These are phyloP conservation scores for Podilymbus podiceps DNA, from an alignment of 2,113 vertebrate species.

Conservation along the genomic window DNA sequence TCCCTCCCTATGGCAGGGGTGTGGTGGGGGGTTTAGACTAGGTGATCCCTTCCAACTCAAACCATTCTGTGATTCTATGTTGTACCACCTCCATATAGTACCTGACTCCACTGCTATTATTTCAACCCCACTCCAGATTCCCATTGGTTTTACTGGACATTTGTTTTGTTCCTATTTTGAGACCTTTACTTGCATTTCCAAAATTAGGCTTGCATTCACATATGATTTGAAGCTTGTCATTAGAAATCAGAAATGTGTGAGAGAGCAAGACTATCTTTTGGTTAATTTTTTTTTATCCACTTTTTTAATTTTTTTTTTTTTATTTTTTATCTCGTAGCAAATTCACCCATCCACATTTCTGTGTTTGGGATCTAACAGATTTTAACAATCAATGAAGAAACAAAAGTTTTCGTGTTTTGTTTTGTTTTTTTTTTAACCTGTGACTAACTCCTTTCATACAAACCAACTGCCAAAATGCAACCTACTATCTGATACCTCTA, in stretches of 20 bases:
- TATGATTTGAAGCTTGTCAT: not conserved
- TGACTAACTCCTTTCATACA: not conserved
- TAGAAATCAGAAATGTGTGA: not conserved
- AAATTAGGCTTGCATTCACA: not conserved
- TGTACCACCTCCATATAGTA: not conserved
- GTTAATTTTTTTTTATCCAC: too few relatives aligned
- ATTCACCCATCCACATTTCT: not conserved
- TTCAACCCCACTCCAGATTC: not conserved
- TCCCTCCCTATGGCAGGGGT: not conserved
- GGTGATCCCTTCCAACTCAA: not conserved
- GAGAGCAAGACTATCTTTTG: not conserved
- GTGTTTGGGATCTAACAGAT: not conserved
- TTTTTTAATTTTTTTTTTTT: not conserved
- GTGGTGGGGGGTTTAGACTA: accelerated
- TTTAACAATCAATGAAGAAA: not conserved
- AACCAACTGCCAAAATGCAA: not conserved
- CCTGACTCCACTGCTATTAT: not conserved
- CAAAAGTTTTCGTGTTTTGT: not conserved
- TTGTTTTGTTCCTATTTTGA: not conserved
- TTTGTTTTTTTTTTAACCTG: not conserved
- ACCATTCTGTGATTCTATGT: not conserved
- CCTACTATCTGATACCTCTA: not conserved
- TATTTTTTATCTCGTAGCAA: not conserved
- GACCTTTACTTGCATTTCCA: not conserved
- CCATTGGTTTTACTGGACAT: not conserved